Percentiles rank a stretch among this genome's conserved stretches.
Evolutionary conservation across 53 echinoderm and acorn worm species (phyloP).

Genomic region (Glandiceps talaboti): DNA sequence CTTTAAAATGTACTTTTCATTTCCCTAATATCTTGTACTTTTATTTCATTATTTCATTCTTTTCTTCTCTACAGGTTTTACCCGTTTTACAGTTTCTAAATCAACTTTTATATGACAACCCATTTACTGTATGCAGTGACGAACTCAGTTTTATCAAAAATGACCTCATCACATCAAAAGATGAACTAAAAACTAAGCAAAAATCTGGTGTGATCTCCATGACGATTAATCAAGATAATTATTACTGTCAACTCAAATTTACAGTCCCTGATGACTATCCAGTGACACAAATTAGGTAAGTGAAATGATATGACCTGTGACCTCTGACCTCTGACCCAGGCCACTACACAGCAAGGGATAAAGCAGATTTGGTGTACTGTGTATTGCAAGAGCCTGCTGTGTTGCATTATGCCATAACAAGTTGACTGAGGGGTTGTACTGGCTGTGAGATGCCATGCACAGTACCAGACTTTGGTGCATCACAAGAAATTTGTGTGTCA

Average conservation of each 20-base stretch:
- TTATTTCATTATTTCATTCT: too few relatives aligned
- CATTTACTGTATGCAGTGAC: constrained; percentile 83
- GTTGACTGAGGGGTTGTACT: too few relatives aligned
- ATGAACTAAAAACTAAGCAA: constrained; percentile 65
- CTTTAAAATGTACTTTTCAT: too few relatives aligned
- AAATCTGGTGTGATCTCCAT: constrained; percentile 63
- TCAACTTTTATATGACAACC: constrained; percentile 80
- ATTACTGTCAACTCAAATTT: constrained; percentile 61
- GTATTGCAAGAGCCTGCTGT: too few relatives aligned
- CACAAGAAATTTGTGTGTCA: too few relatives aligned
- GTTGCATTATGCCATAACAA: too few relatives aligned
- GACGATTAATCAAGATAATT: constrained; percentile 47
- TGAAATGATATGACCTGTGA: not conserved
- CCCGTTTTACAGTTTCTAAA: constrained; percentile 67
- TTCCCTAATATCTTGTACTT: too few relatives aligned
- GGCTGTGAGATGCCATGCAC: too few relatives aligned
- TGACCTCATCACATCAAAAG: constrained; percentile 51
- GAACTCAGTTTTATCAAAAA: constrained; percentile 79
- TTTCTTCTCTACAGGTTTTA: constrained; percentile 57
- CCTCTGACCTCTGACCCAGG: not conserved
- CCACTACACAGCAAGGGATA: too few relatives aligned
- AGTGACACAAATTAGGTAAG: constrained; percentile 21
- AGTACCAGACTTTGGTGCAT: too few relatives aligned
- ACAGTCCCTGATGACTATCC: constrained; percentile 84
- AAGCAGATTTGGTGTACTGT: too few relatives aligned